These are phyloP conservation scores for Dusona sp. DNA, from an alignment of 2,888 invertebrate species.

Conservation along the genomic window DNA sequence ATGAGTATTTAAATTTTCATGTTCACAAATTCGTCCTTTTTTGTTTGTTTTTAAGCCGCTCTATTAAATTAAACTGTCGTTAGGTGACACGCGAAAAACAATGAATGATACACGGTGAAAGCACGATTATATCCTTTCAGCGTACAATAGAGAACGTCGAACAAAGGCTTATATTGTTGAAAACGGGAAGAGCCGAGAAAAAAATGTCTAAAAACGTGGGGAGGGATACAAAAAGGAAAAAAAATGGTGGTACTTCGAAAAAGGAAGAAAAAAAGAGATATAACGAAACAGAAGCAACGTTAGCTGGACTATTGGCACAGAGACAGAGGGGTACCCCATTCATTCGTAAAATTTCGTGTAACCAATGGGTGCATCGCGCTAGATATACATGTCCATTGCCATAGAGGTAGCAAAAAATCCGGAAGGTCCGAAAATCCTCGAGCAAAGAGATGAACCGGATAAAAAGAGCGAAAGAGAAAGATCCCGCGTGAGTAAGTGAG, in stretches of 20 bases:
- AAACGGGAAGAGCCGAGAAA: conserved; percentile 5
- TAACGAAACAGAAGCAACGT: conserved; percentile 28
- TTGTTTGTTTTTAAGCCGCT: neutral
- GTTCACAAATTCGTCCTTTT: neutral
- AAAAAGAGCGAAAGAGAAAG: conserved; percentile 8
- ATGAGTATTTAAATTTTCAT: neutral
- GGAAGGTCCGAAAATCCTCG: conserved; percentile 18
- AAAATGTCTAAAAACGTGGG: neutral
- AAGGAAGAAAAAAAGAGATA: neutral
- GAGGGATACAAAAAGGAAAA: conserved; percentile 19
- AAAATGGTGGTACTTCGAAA: neutral
- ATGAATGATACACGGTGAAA: conserved; percentile 35
- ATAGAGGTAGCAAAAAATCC: conserved; percentile 20
- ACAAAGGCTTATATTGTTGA: conserved; percentile 36
- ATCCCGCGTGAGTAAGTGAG: conserved; percentile 11
- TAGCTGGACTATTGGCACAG: conserved; percentile 11
- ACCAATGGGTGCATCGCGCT: conserved; percentile 19
- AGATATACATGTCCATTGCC: neutral
- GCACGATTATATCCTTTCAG: conserved; percentile 33
- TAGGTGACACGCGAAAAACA: conserved; percentile 21
- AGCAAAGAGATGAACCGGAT: conserved; percentile 28
- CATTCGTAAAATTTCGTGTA: conserved; percentile 33
- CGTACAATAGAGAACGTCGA: conserved; percentile 15
- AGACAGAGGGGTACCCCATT: conserved; percentile 19
- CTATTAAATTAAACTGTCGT: conserved; percentile 15